Percentiles rank a stretch among this genome's conserved stretches.
Conservation (phyloP, 2,888 invertebrate species). For the Octodonta nipae region DNA sequence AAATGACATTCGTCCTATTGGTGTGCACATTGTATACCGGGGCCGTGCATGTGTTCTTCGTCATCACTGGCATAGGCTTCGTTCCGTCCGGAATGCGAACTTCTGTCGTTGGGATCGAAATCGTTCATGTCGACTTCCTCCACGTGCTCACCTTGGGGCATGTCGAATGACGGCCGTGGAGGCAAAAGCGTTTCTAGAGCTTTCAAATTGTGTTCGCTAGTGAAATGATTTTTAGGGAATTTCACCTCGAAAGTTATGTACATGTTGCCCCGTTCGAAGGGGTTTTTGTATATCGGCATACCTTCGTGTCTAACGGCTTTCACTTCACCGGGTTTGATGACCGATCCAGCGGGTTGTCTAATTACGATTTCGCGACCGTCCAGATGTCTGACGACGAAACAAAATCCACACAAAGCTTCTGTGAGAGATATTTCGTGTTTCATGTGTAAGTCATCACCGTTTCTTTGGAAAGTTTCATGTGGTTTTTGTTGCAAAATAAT, state of each 20-base stretch:
- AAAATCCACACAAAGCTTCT: conserved; percentile 84
- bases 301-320: conserved; percentile 74
- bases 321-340: conserved; percentile 61
- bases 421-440: conserved; percentile 64
- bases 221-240: conserved; percentile 74
- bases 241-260: conserved; percentile 74
- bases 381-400: conserved; percentile 71
- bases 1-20: conserved; percentile 43
- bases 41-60: conserved; percentile 45
- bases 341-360: conserved; percentile 62
- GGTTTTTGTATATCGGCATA: conserved; percentile 77
- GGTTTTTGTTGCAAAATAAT: conserved; percentile 71
- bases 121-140: conserved; percentile 77
- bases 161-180: conserved; percentile 50
- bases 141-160: conserved; percentile 67
- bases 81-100: conserved; percentile 38
- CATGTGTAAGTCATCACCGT: conserved; percentile 60
- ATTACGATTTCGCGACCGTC: conserved; percentile 76
- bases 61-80: conserved; percentile 63
- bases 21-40: conserved; percentile 65
- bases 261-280: conserved; percentile 75
- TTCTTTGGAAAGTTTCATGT: conserved; percentile 67
- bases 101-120: conserved; percentile 49
- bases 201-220: conserved; percentile 50
- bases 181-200: conserved; percentile 64